A percentile compares a stretch with the other conserved stretches of the same genome.
Conservation (phyloP, 2,113 vertebrate genomes). For the Noturus placidus region DNA sequence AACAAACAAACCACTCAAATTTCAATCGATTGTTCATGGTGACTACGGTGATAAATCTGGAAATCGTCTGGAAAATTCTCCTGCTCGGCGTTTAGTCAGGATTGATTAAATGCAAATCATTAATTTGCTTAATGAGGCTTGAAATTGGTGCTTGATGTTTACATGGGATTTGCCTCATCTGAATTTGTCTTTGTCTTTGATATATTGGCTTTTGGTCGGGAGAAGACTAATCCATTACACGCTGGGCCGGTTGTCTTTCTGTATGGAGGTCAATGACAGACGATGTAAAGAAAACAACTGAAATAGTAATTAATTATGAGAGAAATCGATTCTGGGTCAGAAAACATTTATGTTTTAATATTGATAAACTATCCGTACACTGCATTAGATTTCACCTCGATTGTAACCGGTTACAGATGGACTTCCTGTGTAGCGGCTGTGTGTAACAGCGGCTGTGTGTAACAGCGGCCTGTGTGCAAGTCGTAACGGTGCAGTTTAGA, state of each 20-base stretch:
- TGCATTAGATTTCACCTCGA: not conserved
- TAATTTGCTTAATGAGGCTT: conserved; percentile 13
- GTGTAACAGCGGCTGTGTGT: not conserved
- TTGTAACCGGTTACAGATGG: not conserved
- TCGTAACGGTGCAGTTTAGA: not conserved
- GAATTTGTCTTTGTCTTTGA: not conserved
- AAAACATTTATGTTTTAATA: not conserved
- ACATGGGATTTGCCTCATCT: not conserved
- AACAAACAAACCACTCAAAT: not conserved
- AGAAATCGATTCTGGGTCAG: not conserved
- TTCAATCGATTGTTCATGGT: not conserved
- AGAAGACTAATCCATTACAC: not conserved
- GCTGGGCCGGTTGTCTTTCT: not conserved
- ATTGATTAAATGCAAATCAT: not conserved
- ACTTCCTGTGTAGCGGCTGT: not conserved
- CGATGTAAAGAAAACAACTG: not conserved
- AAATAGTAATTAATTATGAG: not conserved
- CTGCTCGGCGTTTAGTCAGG: not conserved
- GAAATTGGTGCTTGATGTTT: conserved; percentile 7
- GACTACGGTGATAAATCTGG: not conserved
- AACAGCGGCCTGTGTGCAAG: not conserved
- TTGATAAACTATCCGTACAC: not conserved
- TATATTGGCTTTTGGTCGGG: not conserved
- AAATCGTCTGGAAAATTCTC: not conserved
- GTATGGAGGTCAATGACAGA: not conserved